Conservation (phyloP, 2,113 vertebrate genomes). For the Malurus alboscapulatus region DNA sequence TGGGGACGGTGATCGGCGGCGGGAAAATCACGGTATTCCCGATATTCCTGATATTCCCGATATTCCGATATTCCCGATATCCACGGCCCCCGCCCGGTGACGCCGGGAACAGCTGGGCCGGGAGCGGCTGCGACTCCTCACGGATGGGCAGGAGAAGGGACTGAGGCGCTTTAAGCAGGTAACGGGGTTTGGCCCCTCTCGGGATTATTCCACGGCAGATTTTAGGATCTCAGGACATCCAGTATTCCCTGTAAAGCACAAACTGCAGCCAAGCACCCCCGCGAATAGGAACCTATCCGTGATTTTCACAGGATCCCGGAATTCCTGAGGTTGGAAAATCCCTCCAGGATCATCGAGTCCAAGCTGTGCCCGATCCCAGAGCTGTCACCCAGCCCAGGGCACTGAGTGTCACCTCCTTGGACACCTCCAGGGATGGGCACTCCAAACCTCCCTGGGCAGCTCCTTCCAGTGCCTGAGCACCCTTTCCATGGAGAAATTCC, state of each 20-base stretch:
- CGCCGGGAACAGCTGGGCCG: neutral
- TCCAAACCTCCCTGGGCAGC: neutral
- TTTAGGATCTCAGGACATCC: neutral
- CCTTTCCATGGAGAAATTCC: neutral
- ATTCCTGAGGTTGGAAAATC: neutral
- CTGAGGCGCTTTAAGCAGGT: neutral
- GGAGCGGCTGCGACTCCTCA: neutral
- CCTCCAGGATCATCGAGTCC: rapidly evolving
- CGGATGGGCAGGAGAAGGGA: too few species aligned
- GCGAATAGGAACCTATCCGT: rapidly evolving
- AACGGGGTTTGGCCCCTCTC: rapidly evolving
- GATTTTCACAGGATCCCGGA: neutral
- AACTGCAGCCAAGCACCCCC: neutral
- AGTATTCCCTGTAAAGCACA: neutral
- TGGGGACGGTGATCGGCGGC: too few species aligned
- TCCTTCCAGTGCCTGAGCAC: rapidly evolving
- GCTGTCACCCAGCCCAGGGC: too few species aligned
- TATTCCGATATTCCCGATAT: neutral
- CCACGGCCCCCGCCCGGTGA: neutral
- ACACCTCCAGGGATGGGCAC: too few species aligned
- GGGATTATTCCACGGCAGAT: neutral
- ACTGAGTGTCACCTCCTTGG: rapidly evolving
- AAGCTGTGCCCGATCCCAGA: neutral
- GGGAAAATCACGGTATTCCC: neutral
- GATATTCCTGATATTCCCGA: neutral